Evolutionary conservation across 1,140 invertebrate species (phyloP).

Genomic region (Zelostemma sp.): DNA sequence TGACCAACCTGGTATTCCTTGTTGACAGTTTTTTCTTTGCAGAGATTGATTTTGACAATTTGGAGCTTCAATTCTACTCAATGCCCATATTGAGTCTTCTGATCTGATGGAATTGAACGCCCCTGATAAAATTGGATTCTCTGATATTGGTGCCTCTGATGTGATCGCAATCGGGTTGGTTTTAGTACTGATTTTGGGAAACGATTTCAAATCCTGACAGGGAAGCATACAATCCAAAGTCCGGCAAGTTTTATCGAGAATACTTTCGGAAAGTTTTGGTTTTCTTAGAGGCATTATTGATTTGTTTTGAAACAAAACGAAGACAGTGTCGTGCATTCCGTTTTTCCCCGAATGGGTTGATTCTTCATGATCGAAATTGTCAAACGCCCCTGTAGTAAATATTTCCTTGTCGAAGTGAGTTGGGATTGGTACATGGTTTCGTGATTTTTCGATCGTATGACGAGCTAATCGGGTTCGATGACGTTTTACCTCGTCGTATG

Average conservation of each 20-base stretch:
- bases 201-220: conserved; percentile 8
- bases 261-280: conserved; percentile 3
- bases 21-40: not conserved
- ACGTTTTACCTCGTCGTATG: conserved; percentile 22
- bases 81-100: conserved; percentile 11
- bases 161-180: not conserved
- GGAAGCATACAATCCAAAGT: not conserved
- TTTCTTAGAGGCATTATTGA: not conserved
- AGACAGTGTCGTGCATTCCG: conserved; percentile 26
- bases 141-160: not conserved
- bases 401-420: conserved; percentile 18
- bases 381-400: conserved; percentile 27
- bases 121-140: not conserved
- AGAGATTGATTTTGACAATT: not conserved
- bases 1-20: conserved; percentile 9
- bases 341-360: conserved; percentile 19
- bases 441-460: conserved; percentile 9
- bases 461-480: conserved; percentile 14
- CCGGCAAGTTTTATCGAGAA: not conserved
- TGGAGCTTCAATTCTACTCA: conserved; percentile 12
- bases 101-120: not conserved
- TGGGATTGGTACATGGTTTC: conserved; percentile 15
- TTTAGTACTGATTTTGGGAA: not conserved
- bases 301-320: conserved; percentile 20
- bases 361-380: conserved; percentile 41